These are phyloP conservation scores for Burhinus oedicnemus DNA, from an alignment of 2,113 vertebrate genomes.

Conservation along the genomic window DNA sequence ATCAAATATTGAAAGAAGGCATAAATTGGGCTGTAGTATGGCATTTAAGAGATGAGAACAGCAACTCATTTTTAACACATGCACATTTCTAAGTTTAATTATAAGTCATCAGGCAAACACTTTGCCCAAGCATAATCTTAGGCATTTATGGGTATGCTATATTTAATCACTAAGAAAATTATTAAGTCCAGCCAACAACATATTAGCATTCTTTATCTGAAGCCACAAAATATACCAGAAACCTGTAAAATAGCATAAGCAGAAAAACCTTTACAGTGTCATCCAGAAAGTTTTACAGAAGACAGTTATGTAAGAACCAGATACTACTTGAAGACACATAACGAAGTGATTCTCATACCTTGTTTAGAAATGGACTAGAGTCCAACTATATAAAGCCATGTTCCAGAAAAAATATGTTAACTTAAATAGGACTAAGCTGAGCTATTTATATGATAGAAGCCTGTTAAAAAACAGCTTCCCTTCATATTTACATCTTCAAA, in stretches of 20 bases:
- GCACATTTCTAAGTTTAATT: background rate
- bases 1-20: background rate
- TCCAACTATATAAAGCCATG: background rate
- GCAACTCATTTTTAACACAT: background rate
- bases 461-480: background rate
- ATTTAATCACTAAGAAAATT: slow-evolving; percentile 24
- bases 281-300: background rate
- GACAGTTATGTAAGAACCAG: background rate
- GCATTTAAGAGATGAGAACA: background rate
- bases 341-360: background rate
- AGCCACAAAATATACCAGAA: background rate
- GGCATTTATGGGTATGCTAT: background rate
- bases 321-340: background rate
- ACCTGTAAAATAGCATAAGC: background rate
- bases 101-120: background rate
- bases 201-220: background rate
- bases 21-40: background rate
- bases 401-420: background rate
- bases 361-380: background rate
- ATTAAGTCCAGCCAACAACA: background rate
- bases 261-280: background rate
- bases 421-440: background rate
- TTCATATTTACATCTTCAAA: background rate
- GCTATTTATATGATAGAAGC: background rate
- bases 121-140: background rate